A percentile compares a stretch with the other conserved stretches of the same genome.
phyloP scores from a whole-genome alignment of 2,113 vertebrate species.

The Siniperca chuatsi region DNA sequence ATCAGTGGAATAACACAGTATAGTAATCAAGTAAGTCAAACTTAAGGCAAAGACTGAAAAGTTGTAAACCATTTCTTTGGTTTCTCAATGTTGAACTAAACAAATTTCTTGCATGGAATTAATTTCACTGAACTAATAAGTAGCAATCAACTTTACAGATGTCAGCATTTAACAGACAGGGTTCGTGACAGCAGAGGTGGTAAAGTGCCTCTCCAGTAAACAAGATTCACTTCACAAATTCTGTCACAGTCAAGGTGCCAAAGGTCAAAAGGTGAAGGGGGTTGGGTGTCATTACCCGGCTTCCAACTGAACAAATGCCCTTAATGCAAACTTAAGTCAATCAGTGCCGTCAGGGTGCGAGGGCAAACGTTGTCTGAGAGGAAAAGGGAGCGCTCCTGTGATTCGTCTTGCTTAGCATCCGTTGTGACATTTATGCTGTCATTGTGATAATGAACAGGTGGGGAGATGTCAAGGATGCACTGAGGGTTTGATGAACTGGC shows the following conservation, averaged over 20 bases:
- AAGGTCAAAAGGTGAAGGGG: conserved; percentile 41
- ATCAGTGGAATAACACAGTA: background rate
- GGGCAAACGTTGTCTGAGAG: background rate
- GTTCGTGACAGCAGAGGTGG: conserved; percentile 1
- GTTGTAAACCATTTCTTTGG: background rate
- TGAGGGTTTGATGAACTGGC: conserved; percentile 12
- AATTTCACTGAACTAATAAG: background rate
- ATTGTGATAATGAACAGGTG: conserved; percentile 40
- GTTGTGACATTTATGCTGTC: conserved; percentile 12
- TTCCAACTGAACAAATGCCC: conserved; percentile 24
- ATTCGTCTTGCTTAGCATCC: conserved; percentile 16
- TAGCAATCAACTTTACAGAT: background rate
- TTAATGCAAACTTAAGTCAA: background rate
- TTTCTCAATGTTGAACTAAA: background rate
- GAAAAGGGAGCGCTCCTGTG: background rate
- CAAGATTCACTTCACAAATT: conserved; percentile 27
- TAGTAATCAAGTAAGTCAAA: background rate
- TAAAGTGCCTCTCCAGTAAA: conserved; percentile 32
- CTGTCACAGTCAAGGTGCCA: conserved; percentile 45
- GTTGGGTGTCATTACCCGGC: conserved; percentile 8
- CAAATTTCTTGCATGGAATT: background rate
- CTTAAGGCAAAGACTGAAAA: background rate
- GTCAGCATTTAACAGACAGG: background rate
- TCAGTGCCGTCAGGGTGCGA: background rate
- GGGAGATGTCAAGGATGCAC: conserved; percentile 24